Conservation (phyloP, 2,797 vertebrate species). For the Sparidentex hasta region DNA sequence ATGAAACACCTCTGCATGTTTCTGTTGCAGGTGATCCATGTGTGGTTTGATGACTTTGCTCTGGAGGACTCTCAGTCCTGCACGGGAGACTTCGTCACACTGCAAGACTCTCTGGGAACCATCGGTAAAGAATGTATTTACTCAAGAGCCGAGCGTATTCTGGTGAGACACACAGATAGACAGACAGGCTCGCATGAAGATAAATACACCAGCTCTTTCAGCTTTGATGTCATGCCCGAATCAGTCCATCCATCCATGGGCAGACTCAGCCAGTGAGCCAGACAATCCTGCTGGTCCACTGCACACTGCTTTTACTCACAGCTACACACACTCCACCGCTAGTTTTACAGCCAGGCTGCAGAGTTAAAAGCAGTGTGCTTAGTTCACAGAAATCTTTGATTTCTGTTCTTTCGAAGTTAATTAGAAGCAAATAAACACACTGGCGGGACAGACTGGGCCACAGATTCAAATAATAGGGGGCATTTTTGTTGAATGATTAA, state of each 20-base stretch:
- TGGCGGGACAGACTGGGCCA: background rate
- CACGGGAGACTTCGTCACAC: constrained; percentile 79
- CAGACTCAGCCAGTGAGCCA: constrained; percentile 35
- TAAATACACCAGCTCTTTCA: background rate
- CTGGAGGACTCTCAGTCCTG: constrained; percentile 80
- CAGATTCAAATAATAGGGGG: background rate
- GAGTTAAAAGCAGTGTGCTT: constrained; percentile 8
- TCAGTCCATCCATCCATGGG: constrained; percentile 49
- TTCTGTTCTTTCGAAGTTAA: background rate
- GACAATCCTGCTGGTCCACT: constrained; percentile 42
- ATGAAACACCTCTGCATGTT: constrained; percentile 49
- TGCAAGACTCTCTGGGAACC: constrained; percentile 80
- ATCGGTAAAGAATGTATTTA: constrained; percentile 71
- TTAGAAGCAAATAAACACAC: background rate
- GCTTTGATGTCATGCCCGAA: constrained; percentile 66
- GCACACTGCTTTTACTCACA: constrained; percentile 48
- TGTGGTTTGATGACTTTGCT: constrained; percentile 87
- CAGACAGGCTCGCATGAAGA: background rate
- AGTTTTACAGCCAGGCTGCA: constrained; percentile 15
- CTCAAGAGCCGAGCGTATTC: too few species aligned
- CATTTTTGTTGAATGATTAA: background rate
- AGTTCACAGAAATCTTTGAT: constrained; percentile 3
- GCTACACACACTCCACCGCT: constrained; percentile 16
- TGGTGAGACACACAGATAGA: constrained; percentile 8
- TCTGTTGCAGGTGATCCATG: constrained; percentile 83